phyloP scores from a whole-genome alignment of 2,113 vertebrate genomes.

The Prunella himalayana region DNA sequence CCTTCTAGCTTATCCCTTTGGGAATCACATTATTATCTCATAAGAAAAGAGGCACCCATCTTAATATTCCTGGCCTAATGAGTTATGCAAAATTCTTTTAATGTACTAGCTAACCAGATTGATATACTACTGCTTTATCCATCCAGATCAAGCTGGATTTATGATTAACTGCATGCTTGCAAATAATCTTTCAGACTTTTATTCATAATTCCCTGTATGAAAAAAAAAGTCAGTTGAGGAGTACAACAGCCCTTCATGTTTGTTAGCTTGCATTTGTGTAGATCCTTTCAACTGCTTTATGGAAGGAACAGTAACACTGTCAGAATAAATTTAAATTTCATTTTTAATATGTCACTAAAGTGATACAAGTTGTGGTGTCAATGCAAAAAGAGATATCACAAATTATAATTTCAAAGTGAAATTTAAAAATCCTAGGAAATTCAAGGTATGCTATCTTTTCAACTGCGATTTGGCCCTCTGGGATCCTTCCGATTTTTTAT shows the following conservation, averaged over 20 bases:
- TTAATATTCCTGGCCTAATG: constrained; percentile 8
- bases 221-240: background rate
- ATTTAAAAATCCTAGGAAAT: background rate
- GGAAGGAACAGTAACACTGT: background rate
- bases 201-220: background rate
- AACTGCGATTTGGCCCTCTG: background rate
- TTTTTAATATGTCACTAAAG: background rate
- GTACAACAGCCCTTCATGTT: background rate
- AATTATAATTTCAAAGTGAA: background rate
- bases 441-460: background rate
- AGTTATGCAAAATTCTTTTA: background rate
- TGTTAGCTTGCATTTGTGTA: background rate
- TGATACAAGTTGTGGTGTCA: background rate
- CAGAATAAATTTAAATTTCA: background rate
- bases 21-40: background rate
- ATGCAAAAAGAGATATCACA: background rate
- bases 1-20: background rate
- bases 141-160: constrained; percentile 17
- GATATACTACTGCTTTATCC: background rate
- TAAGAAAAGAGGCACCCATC: background rate
- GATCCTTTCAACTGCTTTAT: background rate
- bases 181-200: background rate
- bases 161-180: background rate
- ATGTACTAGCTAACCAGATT: background rate
- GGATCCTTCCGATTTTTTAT: background rate